Evolutionary conservation across 35 echinoderm and acorn worm genomes (phyloP).

Genomic region (Strongylocentrotus purpuratus): DNA sequence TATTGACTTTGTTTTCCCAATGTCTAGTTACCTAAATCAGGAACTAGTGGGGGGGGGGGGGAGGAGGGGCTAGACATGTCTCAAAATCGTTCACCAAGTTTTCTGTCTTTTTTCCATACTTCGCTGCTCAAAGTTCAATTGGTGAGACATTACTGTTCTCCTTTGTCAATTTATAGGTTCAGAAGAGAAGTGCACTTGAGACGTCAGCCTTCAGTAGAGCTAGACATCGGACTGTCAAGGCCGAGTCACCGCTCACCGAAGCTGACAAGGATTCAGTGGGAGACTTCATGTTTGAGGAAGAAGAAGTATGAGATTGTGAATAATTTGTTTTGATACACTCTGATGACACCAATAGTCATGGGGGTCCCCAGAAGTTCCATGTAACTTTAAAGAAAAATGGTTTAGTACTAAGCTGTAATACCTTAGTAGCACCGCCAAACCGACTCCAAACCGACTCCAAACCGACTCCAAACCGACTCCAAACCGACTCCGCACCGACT

Average conservation of each 20-base stretch:
- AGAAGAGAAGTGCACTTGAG: constrained; percentile 73
- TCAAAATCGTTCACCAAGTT: too few relatives aligned
- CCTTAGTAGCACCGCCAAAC: too few relatives aligned
- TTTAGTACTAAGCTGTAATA: too few relatives aligned
- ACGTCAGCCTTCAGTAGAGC: constrained; percentile 55
- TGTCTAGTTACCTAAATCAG: not conserved
- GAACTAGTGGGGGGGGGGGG: too few relatives aligned
- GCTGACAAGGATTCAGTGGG: constrained; percentile 80
- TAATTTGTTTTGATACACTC: not conserved
- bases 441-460: too few relatives aligned
- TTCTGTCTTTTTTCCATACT: too few relatives aligned
- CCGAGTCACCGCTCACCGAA: constrained; percentile 72
- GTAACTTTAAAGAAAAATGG: not conserved
- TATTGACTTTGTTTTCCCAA: not conserved
- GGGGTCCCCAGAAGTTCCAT: not conserved
- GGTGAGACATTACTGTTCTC: too few relatives aligned
- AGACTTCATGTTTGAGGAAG: constrained; percentile 72
- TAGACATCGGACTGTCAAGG: constrained; percentile 57
- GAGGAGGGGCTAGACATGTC: too few relatives aligned
- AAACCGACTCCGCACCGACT: too few relatives aligned
- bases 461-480: too few relatives aligned
- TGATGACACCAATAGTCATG: not conserved
- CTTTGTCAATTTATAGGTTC: constrained; percentile 48
- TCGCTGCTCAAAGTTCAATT: too few relatives aligned
- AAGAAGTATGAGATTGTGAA: constrained; percentile 48